Evolutionary conservation across 2,113 vertebrate genomes (phyloP).

Genomic region (Riparia riparia): DNA sequence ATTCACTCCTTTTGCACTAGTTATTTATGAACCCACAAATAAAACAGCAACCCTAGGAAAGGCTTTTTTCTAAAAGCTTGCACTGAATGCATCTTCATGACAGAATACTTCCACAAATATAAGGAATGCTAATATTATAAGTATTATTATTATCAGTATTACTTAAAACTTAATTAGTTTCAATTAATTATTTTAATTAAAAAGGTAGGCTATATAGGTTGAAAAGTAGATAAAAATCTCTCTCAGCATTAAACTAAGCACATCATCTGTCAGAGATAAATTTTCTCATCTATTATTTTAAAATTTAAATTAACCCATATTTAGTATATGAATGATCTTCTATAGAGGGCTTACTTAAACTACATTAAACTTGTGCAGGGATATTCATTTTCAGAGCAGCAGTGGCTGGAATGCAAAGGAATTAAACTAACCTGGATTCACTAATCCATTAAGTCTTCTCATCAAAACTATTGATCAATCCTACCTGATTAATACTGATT

Average conservation of each 20-base stretch:
- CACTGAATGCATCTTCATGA: background rate
- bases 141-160: background rate
- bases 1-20: background rate
- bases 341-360: background rate
- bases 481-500: background rate
- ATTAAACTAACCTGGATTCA: background rate
- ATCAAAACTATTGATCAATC: background rate
- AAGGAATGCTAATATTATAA: background rate
- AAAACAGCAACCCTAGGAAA: background rate
- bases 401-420: background rate
- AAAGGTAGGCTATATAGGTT: background rate
- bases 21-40: background rate
- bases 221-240: background rate
- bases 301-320: background rate
- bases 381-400: background rate
- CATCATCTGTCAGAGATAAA: background rate
- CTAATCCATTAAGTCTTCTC: background rate
- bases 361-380: background rate
- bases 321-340: background rate
- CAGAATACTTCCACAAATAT: background rate
- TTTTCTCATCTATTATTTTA: background rate
- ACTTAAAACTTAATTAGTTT: background rate
- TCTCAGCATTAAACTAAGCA: background rate
- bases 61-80: background rate
- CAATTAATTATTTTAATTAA: background rate